These are phyloP conservation scores for Epirrhoe alternata DNA, from an alignment of 2,888 invertebrate genomes.

Conservation along the genomic window DNA sequence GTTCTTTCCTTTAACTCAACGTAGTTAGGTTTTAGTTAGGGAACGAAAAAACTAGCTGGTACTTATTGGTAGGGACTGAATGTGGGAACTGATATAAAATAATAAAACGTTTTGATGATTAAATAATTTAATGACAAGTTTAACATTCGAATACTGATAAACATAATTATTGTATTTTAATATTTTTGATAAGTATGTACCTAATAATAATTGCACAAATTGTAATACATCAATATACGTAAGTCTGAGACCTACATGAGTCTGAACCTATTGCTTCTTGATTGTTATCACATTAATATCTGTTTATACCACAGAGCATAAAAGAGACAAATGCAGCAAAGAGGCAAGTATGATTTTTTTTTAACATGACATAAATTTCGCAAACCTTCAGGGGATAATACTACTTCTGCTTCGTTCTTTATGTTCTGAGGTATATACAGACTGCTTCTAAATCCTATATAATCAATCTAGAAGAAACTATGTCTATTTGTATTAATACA, in stretches of 20 bases:
- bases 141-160: slow-evolving; percentile 79
- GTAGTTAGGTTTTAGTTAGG: no score
- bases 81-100: background rate
- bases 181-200: no score
- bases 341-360: background rate
- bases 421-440: slow-evolving; percentile 17
- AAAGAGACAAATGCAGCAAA: background rate
- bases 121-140: slow-evolving; percentile 78
- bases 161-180: slow-evolving; percentile 58
- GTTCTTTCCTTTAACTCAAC: no score
- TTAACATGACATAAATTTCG: no score
- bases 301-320: background rate
- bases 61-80: background rate
- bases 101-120: slow-evolving; percentile 55
- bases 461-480: slow-evolving; percentile 26
- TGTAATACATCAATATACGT: slow-evolving; percentile 40
- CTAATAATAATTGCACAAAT: slow-evolving; percentile 62
- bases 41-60: no score
- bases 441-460: slow-evolving; percentile 21
- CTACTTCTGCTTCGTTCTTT: background rate
- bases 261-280: slow-evolving; percentile 32
- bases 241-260: slow-evolving; percentile 10
- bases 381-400: no score
- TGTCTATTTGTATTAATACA: slow-evolving; percentile 25
- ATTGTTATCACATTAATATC: slow-evolving; percentile 21